A percentile compares a stretch with the other conserved stretches of the same genome.
Conservation (phyloP, 2,888 invertebrate genomes). For the Chaetogeoica ovagalla region DNA sequence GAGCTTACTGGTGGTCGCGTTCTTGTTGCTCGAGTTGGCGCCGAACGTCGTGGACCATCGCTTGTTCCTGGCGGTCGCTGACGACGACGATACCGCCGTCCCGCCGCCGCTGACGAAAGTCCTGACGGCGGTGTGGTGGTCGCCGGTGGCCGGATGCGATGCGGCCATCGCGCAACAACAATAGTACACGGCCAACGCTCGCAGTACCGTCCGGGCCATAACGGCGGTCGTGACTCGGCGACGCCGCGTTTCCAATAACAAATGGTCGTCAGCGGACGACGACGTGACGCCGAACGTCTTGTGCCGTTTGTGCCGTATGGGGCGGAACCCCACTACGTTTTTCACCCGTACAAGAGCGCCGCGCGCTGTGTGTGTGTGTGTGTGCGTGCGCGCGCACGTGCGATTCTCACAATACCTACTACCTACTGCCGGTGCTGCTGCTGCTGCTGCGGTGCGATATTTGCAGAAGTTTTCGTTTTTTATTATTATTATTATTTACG, state of each 20-base stretch:
- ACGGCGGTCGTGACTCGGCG: constrained; percentile 18
- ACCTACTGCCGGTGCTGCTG: too few species aligned
- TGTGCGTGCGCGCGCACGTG: neutral
- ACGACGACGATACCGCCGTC: neutral
- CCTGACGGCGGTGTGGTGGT: neutral
- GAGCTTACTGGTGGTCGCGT: constrained; percentile 36
- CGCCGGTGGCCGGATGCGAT: neutral
- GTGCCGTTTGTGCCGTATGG: neutral
- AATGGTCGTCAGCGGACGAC: constrained; percentile 16
- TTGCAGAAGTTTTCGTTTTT: constrained; percentile 4
- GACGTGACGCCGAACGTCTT: neutral
- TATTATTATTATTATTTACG: neutral
- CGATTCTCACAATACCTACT: too few species aligned
- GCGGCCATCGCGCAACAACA: constrained; percentile 15
- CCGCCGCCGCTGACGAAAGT: too few species aligned
- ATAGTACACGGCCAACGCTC: constrained; percentile 15
- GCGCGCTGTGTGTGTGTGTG: too few species aligned
- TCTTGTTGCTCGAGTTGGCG: constrained; percentile 30
- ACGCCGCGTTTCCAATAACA: constrained; percentile 1
- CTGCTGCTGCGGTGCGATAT: too few species aligned
- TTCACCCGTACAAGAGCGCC: too few species aligned
- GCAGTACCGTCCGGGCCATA: constrained; percentile 7
- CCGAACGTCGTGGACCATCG: constrained; percentile 54
- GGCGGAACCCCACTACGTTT: neutral
- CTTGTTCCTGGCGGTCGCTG: constrained; percentile 40